Evolutionary conservation across 1,140 invertebrate genomes (phyloP).

Genomic region (Penaeus japonicus): DNA sequence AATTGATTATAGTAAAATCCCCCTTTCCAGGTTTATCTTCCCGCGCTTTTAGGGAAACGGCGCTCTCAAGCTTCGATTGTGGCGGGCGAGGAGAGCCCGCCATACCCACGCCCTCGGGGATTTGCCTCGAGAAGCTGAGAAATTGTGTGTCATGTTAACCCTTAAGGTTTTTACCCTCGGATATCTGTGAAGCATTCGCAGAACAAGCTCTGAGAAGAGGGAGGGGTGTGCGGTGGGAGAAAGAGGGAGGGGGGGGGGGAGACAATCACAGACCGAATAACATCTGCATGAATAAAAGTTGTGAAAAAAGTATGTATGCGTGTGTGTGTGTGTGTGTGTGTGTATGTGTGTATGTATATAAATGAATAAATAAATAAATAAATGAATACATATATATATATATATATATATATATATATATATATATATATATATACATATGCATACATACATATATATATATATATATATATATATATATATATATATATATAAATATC

Average conservation of each 20-base stretch:
- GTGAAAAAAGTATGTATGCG: no score
- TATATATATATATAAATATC: no score
- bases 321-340: no score
- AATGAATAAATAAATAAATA: no score
- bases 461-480: no score
- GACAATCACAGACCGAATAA: no score
- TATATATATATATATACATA: no score
- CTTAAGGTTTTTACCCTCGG: constrained; percentile 29
- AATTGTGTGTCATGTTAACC: constrained; percentile 47
- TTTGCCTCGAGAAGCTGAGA: constrained; percentile 38
- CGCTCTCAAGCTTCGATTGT: background rate
- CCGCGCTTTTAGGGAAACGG: background rate
- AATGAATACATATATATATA: no score
- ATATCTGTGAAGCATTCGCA: background rate
- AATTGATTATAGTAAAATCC: constrained; percentile 39
- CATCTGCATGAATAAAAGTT: no score
- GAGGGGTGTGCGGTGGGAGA: background rate
- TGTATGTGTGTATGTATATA: no score
- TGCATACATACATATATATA: no score
- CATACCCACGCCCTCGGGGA: constrained; percentile 18
- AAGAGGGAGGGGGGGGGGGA: background rate
- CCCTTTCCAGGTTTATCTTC: background rate
- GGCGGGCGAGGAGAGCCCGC: background rate
- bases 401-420: no score
- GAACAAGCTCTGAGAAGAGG: background rate